Evolutionary conservation across 2,113 vertebrate species (phyloP), one percentile per base, ranked within the genome.

Genomic region (Bettongia penicillata): DNA sequence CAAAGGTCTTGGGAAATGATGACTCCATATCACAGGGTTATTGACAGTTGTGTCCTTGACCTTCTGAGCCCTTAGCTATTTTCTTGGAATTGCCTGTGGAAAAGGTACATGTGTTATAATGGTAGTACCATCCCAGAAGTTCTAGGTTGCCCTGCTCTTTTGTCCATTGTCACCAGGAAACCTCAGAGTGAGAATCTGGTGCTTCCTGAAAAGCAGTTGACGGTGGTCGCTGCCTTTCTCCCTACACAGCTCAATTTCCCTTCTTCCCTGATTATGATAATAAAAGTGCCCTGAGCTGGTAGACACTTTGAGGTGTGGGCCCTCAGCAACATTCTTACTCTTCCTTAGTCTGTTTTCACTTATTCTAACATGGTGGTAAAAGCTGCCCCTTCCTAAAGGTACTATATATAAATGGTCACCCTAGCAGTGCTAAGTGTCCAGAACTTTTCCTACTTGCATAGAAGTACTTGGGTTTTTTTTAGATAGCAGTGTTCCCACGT

Each of bases 331-430:
- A 68, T 90, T 94, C 50, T 96, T 91, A 51, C 25, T 37, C 51
- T 96, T 94, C 93, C 53, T 14, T 68, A n/a, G 51, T 93, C 49
- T 91, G 7, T 93, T 94, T 96, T 91, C 49, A 43, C 91, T 94
- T 61, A 49, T 4, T 91, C 43, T 57, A 95, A 52, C 52, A 94
- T 24, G 48, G 50, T 93, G 68, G 91, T 93, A 47, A 8, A 91
- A 93, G 89, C 68, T 90, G 0, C 93, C 16, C 37, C 53, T 94
- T n/a, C 68, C 37, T 93, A 50, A n/a, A 49, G 89, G 77, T 68
- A 3, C 31, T 51, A 95, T 94, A 51, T 94, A 3, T 91, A 94
- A 68, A 90, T 91, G 89, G 14, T 89, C 89, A 61, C 50, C 89
- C 43, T 28, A 93, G 89, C 89, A 89, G 7, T 93, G 68, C 90